Conservation (phyloP, 2,888 invertebrate genomes). For the Ditula angustiorana region DNA sequence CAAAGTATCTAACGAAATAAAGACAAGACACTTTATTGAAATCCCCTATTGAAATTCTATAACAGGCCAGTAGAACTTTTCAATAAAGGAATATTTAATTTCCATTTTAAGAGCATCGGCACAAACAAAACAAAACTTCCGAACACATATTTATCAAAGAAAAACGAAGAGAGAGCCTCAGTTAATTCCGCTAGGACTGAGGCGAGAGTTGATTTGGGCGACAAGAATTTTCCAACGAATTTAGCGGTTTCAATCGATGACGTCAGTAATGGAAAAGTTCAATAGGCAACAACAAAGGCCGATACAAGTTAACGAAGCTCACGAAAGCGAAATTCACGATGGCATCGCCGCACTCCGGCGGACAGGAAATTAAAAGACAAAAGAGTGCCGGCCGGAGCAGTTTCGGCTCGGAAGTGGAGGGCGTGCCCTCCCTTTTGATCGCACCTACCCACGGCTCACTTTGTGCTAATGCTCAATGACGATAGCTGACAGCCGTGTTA, state of each 20-base stretch:
- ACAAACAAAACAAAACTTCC: conserved; percentile 68
- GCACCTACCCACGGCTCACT: conserved; percentile 62
- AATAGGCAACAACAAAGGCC: conserved; percentile 81
- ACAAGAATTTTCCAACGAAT: conserved; percentile 76
- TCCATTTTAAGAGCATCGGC: conserved; percentile 64
- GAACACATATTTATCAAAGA: conserved; percentile 70
- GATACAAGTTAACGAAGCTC: conserved; percentile 83
- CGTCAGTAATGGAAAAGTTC: conserved; percentile 82
- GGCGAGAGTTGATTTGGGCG: conserved; percentile 58
- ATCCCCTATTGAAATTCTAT: conserved; percentile 63
- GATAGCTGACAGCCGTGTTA: conserved; percentile 41
- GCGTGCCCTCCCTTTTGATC: conserved; percentile 67
- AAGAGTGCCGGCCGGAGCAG: conserved; percentile 78
- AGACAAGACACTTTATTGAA: conserved; percentile 68
- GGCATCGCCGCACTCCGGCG: conserved; percentile 72
- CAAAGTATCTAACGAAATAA: conserved; percentile 43
- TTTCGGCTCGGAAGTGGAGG: conserved; percentile 79
- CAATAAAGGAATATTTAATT: conserved; percentile 77
- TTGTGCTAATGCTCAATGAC: conserved; percentile 56
- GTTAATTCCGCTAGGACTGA: conserved; percentile 61
- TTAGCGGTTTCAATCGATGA: conserved; percentile 81
- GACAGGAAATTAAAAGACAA: conserved; percentile 85
- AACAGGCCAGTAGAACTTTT: conserved; percentile 66
- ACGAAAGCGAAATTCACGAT: conserved; percentile 81
- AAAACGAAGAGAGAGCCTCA: conserved; percentile 62